phyloP scores from a whole-genome alignment of 1,140 invertebrate genomes.

The Eulimnadia texana region DNA sequence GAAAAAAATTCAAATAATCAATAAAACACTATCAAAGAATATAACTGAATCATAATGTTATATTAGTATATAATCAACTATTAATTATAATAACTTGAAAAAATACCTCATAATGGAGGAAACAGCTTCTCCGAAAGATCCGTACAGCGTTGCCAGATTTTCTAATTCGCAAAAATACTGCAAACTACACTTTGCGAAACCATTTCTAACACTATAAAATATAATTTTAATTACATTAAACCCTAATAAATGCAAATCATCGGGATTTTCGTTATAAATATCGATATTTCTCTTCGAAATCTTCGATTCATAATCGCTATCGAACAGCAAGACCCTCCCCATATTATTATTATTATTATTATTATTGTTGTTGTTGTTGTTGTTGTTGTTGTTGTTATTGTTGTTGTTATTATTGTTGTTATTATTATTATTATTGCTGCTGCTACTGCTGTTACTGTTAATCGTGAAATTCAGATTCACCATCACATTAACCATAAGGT shows the following conservation, averaged over 20 bases:
- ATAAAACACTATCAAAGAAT: too few relatives aligned
- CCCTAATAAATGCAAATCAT: background rate
- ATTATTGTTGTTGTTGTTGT: background rate
- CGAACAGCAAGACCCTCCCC: background rate
- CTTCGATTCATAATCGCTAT: background rate
- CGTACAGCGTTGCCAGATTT: background rate
- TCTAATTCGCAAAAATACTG: background rate
- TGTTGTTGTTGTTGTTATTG: background rate
- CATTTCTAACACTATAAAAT: background rate
- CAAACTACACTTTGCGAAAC: background rate
- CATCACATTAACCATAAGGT: background rate
- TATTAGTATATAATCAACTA: too few relatives aligned
- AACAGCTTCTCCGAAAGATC: background rate
- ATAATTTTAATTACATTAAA: background rate
- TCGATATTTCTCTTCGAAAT: background rate
- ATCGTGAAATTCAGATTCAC: background rate
- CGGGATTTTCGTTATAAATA: background rate
- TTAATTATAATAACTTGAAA: too few relatives aligned
- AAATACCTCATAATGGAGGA: background rate
- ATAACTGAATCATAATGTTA: too few relatives aligned
- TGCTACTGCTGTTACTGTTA: background rate
- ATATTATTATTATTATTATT: background rate
- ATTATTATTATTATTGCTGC: background rate
- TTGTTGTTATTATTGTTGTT: background rate
- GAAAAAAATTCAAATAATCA: too few relatives aligned